phyloP scores from a whole-genome alignment of 2,888 invertebrate species.

The Diarsia rubi region DNA sequence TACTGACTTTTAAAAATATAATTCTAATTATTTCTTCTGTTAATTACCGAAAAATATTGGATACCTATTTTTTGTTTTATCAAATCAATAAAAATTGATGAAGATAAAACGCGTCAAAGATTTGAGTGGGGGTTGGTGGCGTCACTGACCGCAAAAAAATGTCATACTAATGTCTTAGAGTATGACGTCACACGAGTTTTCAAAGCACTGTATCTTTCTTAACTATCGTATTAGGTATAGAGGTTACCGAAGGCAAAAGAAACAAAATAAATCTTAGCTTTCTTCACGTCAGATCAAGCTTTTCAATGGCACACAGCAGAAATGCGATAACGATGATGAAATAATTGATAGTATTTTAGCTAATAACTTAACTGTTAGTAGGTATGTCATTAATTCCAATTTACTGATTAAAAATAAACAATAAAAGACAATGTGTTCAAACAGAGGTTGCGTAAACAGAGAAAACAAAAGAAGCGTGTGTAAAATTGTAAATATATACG shows the following conservation, averaged over 20 bases:
- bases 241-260: neutral
- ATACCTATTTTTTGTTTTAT: too few relatives aligned
- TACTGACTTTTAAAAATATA: too few relatives aligned
- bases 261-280: neutral
- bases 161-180: too few relatives aligned
- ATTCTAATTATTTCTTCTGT: too few relatives aligned
- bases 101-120: too few relatives aligned
- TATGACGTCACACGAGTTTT: too few relatives aligned
- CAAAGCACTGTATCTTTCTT: too few relatives aligned
- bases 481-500: constrained; percentile 4
- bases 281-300: neutral
- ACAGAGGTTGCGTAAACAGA: neutral
- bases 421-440: neutral
- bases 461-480: constrained; percentile 8
- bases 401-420: neutral
- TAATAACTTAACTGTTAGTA: neutral
- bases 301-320: neutral
- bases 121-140: too few relatives aligned
- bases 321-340: neutral
- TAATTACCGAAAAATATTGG: too few relatives aligned
- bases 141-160: too few relatives aligned
- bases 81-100: too few relatives aligned
- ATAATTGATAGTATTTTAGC: neutral
- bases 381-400: constrained; percentile 8
- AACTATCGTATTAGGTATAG: too few relatives aligned